Evolutionary conservation across 2,113 vertebrate species (phyloP).

Genomic region (Gadus chalcogrammus): DNA sequence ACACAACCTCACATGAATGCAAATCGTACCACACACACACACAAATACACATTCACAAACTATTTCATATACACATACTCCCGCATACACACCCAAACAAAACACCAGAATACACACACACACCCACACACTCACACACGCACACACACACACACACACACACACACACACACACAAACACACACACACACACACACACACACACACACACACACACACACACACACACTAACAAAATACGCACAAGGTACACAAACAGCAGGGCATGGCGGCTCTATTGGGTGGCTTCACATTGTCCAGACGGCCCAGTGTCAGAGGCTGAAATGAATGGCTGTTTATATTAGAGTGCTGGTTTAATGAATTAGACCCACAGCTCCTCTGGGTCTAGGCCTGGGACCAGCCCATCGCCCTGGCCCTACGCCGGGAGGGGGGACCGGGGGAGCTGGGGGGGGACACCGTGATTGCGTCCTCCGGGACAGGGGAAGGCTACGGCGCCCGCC

Average conservation of each 20-base stretch:
- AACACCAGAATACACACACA: slow-evolving; percentile 5
- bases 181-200: slow-evolving; percentile 13
- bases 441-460: slow-evolving; percentile 75
- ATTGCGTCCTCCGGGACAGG: slow-evolving; percentile 86
- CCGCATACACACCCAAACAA: background rate
- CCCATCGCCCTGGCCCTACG: slow-evolving; percentile 54
- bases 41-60: slow-evolving; percentile 25
- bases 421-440: background rate
- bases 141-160: slow-evolving; percentile 14
- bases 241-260: slow-evolving; percentile 21
- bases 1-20: slow-evolving; percentile 27
- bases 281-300: slow-evolving; percentile 93
- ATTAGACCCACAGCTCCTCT: slow-evolving; percentile 90
- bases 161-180: slow-evolving; percentile 31
- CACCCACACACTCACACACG: slow-evolving; percentile 12
- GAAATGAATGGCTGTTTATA: slow-evolving; percentile 99
- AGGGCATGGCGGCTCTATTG: slow-evolving; percentile 66
- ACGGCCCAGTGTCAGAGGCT: slow-evolving; percentile 86
- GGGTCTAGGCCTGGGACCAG: slow-evolving; percentile 92
- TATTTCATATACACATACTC: background rate
- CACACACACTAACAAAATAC: slow-evolving; percentile 32
- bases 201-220: slow-evolving; percentile 6
- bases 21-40: slow-evolving; percentile 23
- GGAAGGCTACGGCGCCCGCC: slow-evolving; percentile 53
- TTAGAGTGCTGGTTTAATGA: slow-evolving; percentile 99